phyloP scores from a whole-genome alignment of 92 coral and sea anemone genomes.

The Bergia sp. region DNA sequence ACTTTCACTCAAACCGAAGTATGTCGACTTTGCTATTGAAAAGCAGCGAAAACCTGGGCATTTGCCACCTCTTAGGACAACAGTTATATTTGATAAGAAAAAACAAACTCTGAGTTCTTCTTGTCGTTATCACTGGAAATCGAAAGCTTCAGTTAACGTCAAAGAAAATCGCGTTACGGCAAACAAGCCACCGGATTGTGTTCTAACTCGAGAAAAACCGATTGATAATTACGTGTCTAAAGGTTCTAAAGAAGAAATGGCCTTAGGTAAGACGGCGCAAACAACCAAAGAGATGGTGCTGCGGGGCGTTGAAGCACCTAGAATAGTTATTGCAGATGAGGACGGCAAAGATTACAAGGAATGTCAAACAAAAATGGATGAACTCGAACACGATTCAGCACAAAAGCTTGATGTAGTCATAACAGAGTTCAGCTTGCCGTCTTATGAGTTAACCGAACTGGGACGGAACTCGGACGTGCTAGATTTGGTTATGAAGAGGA shows the following conservation, averaged over 20 bases:
- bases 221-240: conserved; percentile 3
- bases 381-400: not conserved
- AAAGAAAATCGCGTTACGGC: not conserved
- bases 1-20: conserved; percentile 10
- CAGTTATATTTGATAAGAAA: conserved; percentile 4
- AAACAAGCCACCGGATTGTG: not conserved
- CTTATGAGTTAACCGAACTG: not conserved
- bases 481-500: not conserved
- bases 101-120: not conserved
- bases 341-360: not conserved
- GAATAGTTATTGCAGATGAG: not conserved
- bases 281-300: not conserved
- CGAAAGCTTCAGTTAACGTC: not conserved
- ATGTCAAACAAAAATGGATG: not conserved
- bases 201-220: not conserved
- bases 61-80: conserved; percentile 28
- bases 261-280: not conserved
- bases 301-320: not conserved
- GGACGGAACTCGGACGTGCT: conserved; percentile 1
- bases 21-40: not conserved
- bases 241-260: not conserved
- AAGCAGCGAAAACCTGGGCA: not conserved
- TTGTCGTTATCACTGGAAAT: conserved; percentile 16
- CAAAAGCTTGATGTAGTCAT: not conserved
- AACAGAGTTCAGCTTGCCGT: not conserved